Evolutionary conservation across 2,797 vertebrate genomes (phyloP), one percentile per base, ranked within the genome.

Genomic region (Tamandua tetradactyla): DNA sequence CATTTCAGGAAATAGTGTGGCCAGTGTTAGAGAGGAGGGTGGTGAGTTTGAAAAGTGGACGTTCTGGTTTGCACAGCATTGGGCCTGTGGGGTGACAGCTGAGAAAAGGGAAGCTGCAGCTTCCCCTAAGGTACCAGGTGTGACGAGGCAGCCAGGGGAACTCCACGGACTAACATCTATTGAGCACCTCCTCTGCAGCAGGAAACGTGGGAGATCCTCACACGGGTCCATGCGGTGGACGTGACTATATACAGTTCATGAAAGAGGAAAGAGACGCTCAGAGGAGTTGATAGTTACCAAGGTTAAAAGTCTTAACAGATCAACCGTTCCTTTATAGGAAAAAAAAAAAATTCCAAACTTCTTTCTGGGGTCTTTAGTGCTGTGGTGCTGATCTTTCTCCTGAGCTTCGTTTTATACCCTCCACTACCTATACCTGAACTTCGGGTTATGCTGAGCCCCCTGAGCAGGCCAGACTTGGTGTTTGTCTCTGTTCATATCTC

Each of bases 161-260:
- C 8, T 25, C 8, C 10, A 27, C 78, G 78, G 37, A 74, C 11
- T 25, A 17, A 7, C 0, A 0, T 27, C 42, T 49, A 27, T 18
- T 18, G 37, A 20, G 23, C 25, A 62, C 37, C n/a, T 40, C 6
- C 57, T 22, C 8, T 25, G 59, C 47, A 44, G 40, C 13, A 22
- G 90, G 91, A 37, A 32, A 80, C 13, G 22, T 2, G 11, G 27
- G 2, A 47, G 1, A 2, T 30, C n/a, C 32, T 66, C 5, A 52
- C 4, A 35, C 85, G 82, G 57, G 35, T 8, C 7, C 17, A 2
- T 2, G 1, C 2, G 2, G 14, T 8, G 30, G 25, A 18, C 8
- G 0, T 69, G 5, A 15, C 40, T 30, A 49, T n/a, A 76, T 5
- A 7, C 11, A 7, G 59, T 55, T 83, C n/a, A 13, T 17, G 30